Conservation (phyloP, 2,113 vertebrate genomes). For the Ia io region DNA sequence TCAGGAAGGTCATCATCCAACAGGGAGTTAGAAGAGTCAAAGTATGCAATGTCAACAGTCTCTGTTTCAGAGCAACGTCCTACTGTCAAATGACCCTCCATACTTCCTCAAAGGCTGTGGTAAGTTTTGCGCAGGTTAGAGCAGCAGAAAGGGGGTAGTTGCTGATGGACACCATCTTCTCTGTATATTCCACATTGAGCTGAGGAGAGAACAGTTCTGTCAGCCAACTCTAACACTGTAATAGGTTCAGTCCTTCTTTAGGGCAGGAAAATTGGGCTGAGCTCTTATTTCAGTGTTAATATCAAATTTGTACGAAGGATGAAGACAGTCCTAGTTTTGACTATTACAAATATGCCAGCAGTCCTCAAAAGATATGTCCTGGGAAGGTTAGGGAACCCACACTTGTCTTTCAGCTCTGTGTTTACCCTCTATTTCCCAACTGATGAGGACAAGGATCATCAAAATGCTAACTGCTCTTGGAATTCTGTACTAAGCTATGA, state of each 20-base stretch:
- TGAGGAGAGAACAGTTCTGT: slow-evolving; percentile 64
- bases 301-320: background rate
- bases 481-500: background rate
- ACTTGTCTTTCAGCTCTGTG: background rate
- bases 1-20: background rate
- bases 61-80: background rate
- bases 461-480: background rate
- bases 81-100: slow-evolving; percentile 91
- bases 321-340: background rate
- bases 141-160: slow-evolving; percentile 97
- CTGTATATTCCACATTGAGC: slow-evolving; percentile 94
- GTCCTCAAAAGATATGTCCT: background rate
- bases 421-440: background rate
- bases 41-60: background rate
- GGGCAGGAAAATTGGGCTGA: background rate
- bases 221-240: background rate
- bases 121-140: slow-evolving; percentile 95
- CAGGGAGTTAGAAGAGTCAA: background rate
- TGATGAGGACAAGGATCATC: background rate
- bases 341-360: background rate
- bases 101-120: slow-evolving; percentile 95
- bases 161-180: slow-evolving; percentile 94
- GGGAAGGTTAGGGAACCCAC: too few relatives aligned
- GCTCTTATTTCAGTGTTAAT: background rate
- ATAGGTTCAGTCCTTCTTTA: background rate